Evolutionary conservation across 2,113 vertebrate genomes (phyloP).

Genomic region (Neodon shergylaensis): DNA sequence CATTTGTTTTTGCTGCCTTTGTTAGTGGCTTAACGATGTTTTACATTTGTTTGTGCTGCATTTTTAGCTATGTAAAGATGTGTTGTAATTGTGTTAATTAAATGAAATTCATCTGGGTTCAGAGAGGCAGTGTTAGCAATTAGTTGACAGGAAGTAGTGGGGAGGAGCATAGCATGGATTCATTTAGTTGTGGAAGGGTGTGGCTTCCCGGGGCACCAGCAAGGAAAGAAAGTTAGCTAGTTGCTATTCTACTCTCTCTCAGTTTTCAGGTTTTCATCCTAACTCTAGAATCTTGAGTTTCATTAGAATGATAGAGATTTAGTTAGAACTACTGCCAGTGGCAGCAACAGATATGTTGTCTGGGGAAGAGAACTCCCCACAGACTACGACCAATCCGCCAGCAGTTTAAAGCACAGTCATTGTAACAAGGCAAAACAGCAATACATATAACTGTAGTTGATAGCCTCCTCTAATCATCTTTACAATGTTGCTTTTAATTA

Average conservation of each 20-base stretch:
- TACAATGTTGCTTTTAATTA: neutral
- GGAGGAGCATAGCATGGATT: neutral
- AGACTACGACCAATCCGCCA: accelerated
- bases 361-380: neutral
- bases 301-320: neutral
- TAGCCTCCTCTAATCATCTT: neutral
- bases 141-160: neutral
- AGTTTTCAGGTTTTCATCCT: neutral
- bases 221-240: neutral
- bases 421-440: neutral
- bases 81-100: neutral
- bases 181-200: neutral
- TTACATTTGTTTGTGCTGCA: neutral
- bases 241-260: neutral
- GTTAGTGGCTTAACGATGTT: too few relatives aligned
- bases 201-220: accelerated
- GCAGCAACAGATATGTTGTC: neutral
- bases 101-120: neutral
- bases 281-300: neutral
- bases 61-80: neutral
- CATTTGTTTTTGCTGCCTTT: neutral
- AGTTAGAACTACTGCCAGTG: neutral
- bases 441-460: neutral
- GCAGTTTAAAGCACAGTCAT: neutral
- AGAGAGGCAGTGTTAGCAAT: neutral